Percentiles rank a stretch among this genome's conserved stretches.
These are phyloP conservation scores for Cladorhizidae sp. DNA, from an alignment of 37 sponge, comb jelly and placozoan genomes.

Conservation along the genomic window DNA sequence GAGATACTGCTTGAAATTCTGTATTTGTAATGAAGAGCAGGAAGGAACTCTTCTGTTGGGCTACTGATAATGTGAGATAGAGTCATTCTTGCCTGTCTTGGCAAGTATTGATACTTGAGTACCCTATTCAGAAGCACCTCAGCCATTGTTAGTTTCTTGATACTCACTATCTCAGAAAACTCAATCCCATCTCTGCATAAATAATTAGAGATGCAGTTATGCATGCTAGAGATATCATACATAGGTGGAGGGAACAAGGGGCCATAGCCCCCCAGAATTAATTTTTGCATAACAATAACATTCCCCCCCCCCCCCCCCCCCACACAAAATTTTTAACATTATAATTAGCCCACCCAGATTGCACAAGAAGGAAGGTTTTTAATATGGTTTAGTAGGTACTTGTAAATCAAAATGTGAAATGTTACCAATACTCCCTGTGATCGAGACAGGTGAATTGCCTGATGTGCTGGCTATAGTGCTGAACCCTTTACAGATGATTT, in stretches of 20 bases:
- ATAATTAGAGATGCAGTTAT: not conserved
- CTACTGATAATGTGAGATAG: conserved; percentile 10
- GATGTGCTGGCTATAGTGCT: too few relatives aligned
- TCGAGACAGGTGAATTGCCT: too few relatives aligned
- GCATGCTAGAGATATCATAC: too few relatives aligned
- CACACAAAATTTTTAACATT: too few relatives aligned
- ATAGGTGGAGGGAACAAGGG: not conserved
- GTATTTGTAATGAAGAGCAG: conserved; percentile 15
- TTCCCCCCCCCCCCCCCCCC: too few relatives aligned
- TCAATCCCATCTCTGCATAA: conserved; percentile 36
- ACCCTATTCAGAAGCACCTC: conserved; percentile 28
- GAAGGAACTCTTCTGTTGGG: conserved; percentile 19
- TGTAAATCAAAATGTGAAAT: too few relatives aligned
- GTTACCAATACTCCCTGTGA: too few relatives aligned
- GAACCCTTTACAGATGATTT: too few relatives aligned
- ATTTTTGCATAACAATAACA: too few relatives aligned
- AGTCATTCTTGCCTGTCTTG: not conserved
- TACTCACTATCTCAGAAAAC: conserved; percentile 20
- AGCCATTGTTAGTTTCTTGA: conserved; percentile 40
- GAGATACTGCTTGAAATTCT: conserved; percentile 6
- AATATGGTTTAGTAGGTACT: too few relatives aligned
- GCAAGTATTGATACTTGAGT: conserved; percentile 31
- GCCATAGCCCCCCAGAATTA: not conserved
- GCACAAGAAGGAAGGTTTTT: too few relatives aligned
- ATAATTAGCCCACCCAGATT: too few relatives aligned